phyloP scores from a whole-genome alignment of 2,797 vertebrate genomes.

The Malurus leucopterus region DNA sequence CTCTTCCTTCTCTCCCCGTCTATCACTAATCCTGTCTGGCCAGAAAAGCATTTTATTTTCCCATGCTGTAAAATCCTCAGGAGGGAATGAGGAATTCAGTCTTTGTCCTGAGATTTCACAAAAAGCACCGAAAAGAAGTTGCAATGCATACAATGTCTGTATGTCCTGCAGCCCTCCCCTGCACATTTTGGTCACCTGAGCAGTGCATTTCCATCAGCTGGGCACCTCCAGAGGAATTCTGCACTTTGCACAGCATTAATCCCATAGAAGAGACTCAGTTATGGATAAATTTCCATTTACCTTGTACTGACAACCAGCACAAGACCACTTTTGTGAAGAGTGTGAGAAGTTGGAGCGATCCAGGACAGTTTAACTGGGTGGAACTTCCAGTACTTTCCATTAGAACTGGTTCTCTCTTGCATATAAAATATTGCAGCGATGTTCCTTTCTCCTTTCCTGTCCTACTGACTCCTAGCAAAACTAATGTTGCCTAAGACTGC shows the following conservation, averaged over 20 bases:
- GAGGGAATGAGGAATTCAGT: neutral
- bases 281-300: neutral
- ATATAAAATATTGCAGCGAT: fast-evolving
- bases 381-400: neutral
- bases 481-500: neutral
- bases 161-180: neutral
- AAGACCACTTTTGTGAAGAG: neutral
- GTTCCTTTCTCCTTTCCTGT: neutral
- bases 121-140: neutral
- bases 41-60: neutral
- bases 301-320: neutral
- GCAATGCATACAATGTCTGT: neutral
- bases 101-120: neutral
- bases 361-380: neutral
- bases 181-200: neutral
- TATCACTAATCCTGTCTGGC: neutral
- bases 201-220: fast-evolving
- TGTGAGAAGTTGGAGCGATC: neutral
- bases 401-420: too few species aligned
- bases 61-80: neutral
- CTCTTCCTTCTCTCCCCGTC: neutral
- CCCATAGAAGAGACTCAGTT: neutral
- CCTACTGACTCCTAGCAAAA: neutral
- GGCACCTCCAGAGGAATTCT: neutral
- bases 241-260: neutral